Percentiles rank a stretch among this genome's conserved stretches.
phyloP scores from a whole-genome alignment of 2,888 invertebrate species.

The Cerceris ruficornis region DNA sequence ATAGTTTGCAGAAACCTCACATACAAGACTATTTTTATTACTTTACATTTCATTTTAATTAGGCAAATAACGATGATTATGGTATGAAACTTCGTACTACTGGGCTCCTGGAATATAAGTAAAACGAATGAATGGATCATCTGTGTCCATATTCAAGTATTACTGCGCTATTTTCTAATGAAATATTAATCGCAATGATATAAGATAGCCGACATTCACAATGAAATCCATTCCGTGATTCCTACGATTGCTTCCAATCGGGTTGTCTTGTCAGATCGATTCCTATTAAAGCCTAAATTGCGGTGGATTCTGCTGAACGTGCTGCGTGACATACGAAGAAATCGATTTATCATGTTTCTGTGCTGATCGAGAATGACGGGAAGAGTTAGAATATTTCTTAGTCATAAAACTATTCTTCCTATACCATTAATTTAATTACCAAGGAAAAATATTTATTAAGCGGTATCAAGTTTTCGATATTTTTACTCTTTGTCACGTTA shows the following conservation, averaged over 20 bases:
- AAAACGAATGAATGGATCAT: conserved; percentile 21
- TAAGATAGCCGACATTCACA: conserved; percentile 69
- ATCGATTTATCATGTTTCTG: conserved; percentile 42
- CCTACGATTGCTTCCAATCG: conserved; percentile 50
- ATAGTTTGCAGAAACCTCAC: too few relatives aligned
- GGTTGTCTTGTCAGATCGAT: conserved; percentile 58
- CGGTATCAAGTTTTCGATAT: too few relatives aligned
- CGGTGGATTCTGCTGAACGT: conserved; percentile 35
- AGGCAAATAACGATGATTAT: conserved; percentile 76
- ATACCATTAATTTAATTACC: too few relatives aligned
- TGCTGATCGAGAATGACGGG: neutral
- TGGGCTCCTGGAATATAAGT: conserved; percentile 45
- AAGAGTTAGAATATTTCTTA: too few relatives aligned
- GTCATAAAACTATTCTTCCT: too few relatives aligned
- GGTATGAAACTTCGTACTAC: conserved; percentile 59
- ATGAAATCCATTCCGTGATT: conserved; percentile 74
- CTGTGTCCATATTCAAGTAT: conserved; percentile 59
- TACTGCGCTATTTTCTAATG: conserved; percentile 75
- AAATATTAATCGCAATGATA: conserved; percentile 78
- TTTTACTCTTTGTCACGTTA: too few relatives aligned
- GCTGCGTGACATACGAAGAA: conserved; percentile 42
- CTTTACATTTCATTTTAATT: conserved; percentile 67
- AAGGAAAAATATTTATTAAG: too few relatives aligned
- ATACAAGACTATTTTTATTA: too few relatives aligned
- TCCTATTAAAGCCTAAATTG: conserved; percentile 59